These are phyloP conservation scores for Ginglymostoma cirratum DNA, from an alignment of 2,113 vertebrate genomes.

Conservation along the genomic window DNA sequence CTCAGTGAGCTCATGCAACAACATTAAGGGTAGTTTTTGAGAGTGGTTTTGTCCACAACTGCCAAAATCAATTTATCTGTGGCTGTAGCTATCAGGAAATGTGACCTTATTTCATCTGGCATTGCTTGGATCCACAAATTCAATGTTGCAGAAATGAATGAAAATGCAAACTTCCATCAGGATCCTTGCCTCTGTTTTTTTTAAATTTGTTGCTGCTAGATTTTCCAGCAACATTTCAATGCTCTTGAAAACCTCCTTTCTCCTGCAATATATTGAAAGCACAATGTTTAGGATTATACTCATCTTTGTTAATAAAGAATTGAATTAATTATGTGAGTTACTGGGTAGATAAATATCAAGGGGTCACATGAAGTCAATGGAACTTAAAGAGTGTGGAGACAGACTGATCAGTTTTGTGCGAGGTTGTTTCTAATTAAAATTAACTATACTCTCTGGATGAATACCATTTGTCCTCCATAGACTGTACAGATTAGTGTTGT, in stretches of 20 bases:
- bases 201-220: background rate
- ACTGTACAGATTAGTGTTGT: background rate
- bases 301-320: background rate
- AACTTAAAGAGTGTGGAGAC: background rate
- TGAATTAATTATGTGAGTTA: constrained; percentile 26
- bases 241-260: background rate
- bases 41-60: background rate
- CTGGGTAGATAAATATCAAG: constrained; percentile 13
- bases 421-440: constrained; percentile 35
- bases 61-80: constrained; percentile 18
- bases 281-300: background rate
- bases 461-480: background rate
- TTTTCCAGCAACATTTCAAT: background rate
- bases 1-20: background rate
- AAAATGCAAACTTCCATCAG: background rate
- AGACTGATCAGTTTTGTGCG: constrained; percentile 9
- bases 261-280: background rate
- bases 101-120: background rate
- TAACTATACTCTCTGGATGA: constrained; percentile 8
- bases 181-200: background rate
- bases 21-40: background rate
- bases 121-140: background rate
- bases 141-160: background rate
- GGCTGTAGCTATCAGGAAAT: background rate
- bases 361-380: constrained; percentile 8